Conservation (phyloP, 1,140 invertebrate genomes). For the Patella vulgata region DNA sequence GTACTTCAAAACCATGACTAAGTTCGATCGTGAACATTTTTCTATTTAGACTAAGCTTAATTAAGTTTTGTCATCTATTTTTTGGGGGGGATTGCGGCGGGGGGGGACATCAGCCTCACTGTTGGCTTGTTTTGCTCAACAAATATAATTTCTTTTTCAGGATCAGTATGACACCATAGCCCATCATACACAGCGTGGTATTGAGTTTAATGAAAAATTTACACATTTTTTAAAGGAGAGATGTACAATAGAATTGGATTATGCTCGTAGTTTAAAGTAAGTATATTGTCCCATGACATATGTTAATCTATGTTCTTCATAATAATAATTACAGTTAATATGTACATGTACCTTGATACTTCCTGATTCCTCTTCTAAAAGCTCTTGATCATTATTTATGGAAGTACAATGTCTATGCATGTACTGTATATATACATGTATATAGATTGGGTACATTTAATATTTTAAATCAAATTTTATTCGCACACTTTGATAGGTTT, state of each 20-base stretch:
- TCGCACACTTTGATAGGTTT: too few relatives aligned
- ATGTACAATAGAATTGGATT: constrained; percentile 94
- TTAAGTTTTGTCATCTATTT: too few relatives aligned
- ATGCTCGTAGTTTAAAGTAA: constrained; percentile 94
- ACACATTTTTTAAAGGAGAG: constrained; percentile 93
- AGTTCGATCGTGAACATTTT: too few relatives aligned
- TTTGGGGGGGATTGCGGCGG: too few relatives aligned
- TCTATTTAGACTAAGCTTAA: too few relatives aligned
- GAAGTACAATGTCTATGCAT: neutral
- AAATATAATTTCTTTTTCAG: constrained; percentile 70
- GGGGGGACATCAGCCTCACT: too few relatives aligned
- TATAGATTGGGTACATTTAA: too few relatives aligned
- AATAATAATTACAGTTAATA: neutral
- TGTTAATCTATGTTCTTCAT: neutral
- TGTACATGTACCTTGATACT: neutral
- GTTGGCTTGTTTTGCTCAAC: neutral
- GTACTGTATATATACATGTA: too few relatives aligned
- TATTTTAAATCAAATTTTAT: too few relatives aligned
- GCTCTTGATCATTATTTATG: neutral
- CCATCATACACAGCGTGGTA: constrained; percentile 94
- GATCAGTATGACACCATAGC: constrained; percentile 98
- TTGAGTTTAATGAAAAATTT: constrained; percentile 96
- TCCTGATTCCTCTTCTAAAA: neutral
- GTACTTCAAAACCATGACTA: too few relatives aligned
- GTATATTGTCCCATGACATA: constrained; percentile 16